Percentiles rank a stretch among this genome's conserved stretches.
Evolutionary conservation across 1,140 invertebrate species (phyloP).

Genomic region (Cryptotermes secundus): DNA sequence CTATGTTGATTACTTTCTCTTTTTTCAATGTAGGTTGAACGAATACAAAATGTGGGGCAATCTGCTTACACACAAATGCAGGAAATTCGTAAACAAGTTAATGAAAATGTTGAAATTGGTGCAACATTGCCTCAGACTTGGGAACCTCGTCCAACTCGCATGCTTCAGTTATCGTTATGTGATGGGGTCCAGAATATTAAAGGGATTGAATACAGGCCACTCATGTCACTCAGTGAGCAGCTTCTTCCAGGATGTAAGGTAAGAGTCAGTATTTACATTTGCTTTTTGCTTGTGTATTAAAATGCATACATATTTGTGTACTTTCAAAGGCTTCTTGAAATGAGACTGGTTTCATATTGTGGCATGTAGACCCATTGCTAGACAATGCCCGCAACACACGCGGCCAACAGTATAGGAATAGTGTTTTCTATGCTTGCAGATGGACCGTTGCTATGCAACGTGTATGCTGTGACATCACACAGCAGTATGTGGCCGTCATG

Average conservation of each 20-base stretch:
- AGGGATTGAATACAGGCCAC: constrained; percentile 72
- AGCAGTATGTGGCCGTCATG: no score
- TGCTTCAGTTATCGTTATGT: constrained; percentile 68
- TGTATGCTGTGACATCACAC: no score
- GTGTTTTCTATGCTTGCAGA: no score
- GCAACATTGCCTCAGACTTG: constrained; percentile 48
- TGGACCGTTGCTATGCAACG: no score
- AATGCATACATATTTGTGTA: not conserved
- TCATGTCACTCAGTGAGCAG: constrained; percentile 59
- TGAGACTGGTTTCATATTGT: no score
- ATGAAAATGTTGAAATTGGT: constrained; percentile 53
- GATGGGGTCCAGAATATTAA: constrained; percentile 70
- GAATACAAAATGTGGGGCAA: constrained; percentile 57
- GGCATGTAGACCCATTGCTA: no score
- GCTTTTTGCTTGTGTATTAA: not conserved
- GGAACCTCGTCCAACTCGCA: constrained; percentile 48
- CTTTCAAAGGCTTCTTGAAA: no score
- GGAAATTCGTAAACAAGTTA: constrained; percentile 55
- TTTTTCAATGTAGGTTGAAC: constrained; percentile 49
- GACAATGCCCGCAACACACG: no score
- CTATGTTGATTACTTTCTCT: constrained; percentile 19
- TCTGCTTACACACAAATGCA: constrained; percentile 65
- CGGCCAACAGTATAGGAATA: no score
- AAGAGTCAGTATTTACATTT: not conserved
- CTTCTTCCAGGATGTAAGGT: constrained; percentile 67